A percentile compares a stretch with the other conserved stretches of the same genome.
phyloP scores from a whole-genome alignment of 1,140 invertebrate genomes.

The Drosophila trapezifrons region DNA sequence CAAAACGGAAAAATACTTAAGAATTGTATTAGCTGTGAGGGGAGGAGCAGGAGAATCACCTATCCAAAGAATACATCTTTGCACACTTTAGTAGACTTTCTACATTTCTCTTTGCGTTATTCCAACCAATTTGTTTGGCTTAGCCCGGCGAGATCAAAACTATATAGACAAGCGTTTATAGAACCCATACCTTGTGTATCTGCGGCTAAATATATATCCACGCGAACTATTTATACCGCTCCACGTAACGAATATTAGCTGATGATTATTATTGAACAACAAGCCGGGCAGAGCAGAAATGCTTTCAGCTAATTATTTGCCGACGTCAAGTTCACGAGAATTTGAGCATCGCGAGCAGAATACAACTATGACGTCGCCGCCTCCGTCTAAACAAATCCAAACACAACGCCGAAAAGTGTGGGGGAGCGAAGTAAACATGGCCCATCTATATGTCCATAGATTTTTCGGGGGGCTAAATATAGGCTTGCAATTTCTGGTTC shows the following conservation, averaged over 20 bases:
- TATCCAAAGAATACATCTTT: conserved; percentile 31
- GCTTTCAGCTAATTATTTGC: conserved; percentile 69
- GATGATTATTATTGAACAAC: conserved; percentile 62
- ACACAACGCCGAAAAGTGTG: conserved; percentile 35
- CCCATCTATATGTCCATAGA: conserved; percentile 53
- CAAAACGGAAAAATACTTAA: conserved; percentile 37
- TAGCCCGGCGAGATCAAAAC: conserved; percentile 39
- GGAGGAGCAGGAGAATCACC: conserved; percentile 12
- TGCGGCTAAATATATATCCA: conserved; percentile 57
- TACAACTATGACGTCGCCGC: conserved; percentile 67
- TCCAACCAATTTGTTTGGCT: conserved; percentile 62
- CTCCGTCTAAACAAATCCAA: conserved; percentile 43
- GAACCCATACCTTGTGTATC: conserved; percentile 28
- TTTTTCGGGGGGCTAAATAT: conserved; percentile 39
- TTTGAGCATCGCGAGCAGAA: conserved; percentile 32
- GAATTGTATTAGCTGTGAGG: conserved; percentile 52
- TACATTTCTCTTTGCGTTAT: neutral
- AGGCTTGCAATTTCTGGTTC: conserved; percentile 66
- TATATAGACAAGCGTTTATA: conserved; percentile 26
- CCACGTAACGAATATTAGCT: conserved; percentile 73
- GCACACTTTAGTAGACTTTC: conserved; percentile 17
- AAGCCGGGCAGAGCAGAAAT: conserved; percentile 69
- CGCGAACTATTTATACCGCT: conserved; percentile 64
- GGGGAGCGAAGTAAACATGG: conserved; percentile 54
- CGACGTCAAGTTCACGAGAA: conserved; percentile 76